Percentiles rank a stretch among this genome's conserved stretches.
Conservation (phyloP, 1,140 invertebrate genomes). For the Pseudomyrmex pallidus region DNA sequence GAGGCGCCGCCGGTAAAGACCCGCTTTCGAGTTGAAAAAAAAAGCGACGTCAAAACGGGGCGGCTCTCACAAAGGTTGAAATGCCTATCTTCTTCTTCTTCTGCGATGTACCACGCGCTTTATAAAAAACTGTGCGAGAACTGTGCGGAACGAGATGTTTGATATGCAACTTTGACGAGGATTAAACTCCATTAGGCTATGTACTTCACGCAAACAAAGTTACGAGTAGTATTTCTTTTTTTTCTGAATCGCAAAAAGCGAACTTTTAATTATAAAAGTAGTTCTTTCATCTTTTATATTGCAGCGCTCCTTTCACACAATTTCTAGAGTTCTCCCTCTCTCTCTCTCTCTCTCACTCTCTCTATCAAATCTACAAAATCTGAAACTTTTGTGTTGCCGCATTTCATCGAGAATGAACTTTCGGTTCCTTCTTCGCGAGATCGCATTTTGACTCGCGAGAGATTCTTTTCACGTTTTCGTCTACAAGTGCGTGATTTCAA, state of each 20-base stretch:
- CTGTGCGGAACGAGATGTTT: not conserved
- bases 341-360: no score
- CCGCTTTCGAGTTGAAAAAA: not conserved
- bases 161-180: conserved; percentile 21
- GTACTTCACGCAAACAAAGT: conserved; percentile 8
- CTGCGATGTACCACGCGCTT: conserved; percentile 15
- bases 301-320: not conserved
- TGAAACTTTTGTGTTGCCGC: not conserved
- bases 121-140: not conserved
- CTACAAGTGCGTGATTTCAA: not conserved
- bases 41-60: not conserved
- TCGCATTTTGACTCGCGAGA: not conserved
- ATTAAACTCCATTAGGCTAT: conserved; percentile 36
- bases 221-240: conserved; percentile 4
- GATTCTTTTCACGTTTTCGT: not conserved
- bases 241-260: conserved; percentile 1
- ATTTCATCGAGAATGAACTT: conserved; percentile 10
- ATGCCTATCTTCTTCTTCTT: not conserved
- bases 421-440: not conserved
- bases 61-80: conserved; percentile 16
- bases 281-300: conserved; percentile 15
- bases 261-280: conserved; percentile 50
- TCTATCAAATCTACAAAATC: not conserved
- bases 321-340: not conserved
- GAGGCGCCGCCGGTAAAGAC: not conserved